phyloP scores from a whole-genome alignment of 2,113 vertebrate species.

The Progne subis region DNA sequence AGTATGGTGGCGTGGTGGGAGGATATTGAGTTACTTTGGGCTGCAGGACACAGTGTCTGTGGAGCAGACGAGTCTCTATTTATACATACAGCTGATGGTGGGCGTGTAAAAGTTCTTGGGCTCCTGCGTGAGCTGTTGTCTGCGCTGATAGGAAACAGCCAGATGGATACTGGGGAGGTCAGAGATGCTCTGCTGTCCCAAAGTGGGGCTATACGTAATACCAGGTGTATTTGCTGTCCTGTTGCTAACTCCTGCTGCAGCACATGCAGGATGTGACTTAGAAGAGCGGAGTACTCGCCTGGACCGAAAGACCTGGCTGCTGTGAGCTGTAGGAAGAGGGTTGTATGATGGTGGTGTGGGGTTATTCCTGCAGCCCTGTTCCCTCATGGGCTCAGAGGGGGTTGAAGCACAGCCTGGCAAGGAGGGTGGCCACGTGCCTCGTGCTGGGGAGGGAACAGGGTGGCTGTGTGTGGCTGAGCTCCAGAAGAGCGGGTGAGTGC shows the following conservation, averaged over 20 bases:
- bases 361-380: not conserved
- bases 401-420: not conserved
- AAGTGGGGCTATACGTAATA: not conserved
- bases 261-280: accelerated
- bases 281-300: not conserved
- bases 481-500: not conserved
- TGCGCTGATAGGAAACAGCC: not conserved
- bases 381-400: accelerated
- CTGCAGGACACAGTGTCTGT: not conserved
- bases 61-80: not conserved
- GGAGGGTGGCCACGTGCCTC: accelerated
- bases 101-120: accelerated
- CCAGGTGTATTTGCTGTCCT: not conserved
- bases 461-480: accelerated
- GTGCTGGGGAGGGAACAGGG: not conserved
- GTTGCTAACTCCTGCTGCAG: not conserved
- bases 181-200: not conserved
- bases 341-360: accelerated
- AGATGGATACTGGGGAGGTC: not conserved
- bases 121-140: not conserved
- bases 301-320: accelerated
- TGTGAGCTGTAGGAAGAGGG: not conserved
- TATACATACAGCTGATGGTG: not conserved
- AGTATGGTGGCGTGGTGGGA: not conserved
- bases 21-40: slow-evolving; percentile 3